These are phyloP conservation scores for Lycocerus yunnanus DNA, from an alignment of 2,888 invertebrate species.

Conservation along the genomic window DNA sequence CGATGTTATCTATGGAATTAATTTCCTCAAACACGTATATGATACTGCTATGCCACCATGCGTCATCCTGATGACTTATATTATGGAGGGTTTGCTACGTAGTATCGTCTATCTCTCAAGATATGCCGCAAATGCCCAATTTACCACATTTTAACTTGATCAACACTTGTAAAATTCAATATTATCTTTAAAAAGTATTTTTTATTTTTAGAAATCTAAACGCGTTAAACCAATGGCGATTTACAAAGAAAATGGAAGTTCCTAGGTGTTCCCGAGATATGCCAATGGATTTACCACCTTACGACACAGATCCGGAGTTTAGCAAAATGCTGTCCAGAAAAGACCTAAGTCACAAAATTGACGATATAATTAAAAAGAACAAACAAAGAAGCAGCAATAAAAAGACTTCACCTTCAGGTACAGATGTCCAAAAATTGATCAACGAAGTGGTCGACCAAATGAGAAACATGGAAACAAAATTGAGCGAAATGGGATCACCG, in stretches of 20 bases:
- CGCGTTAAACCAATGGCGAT: slow-evolving; percentile 61
- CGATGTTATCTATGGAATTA: too few relatives aligned
- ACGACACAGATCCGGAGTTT: slow-evolving; percentile 63
- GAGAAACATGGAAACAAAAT: slow-evolving; percentile 44
- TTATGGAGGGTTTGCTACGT: too few relatives aligned
- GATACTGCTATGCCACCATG: too few relatives aligned
- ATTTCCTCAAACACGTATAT: too few relatives aligned
- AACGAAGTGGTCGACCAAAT: slow-evolving; percentile 52
- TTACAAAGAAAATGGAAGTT: slow-evolving; percentile 42
- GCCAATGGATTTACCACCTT: slow-evolving; percentile 51
- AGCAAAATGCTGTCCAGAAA: slow-evolving; percentile 58
- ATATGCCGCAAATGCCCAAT: too few relatives aligned
- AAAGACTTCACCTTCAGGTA: slow-evolving; percentile 50
- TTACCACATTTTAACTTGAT: too few relatives aligned
- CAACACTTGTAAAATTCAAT: too few relatives aligned
- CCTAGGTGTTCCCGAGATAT: slow-evolving; percentile 17
- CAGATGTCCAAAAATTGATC: slow-evolving; percentile 53
- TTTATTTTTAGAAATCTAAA: slow-evolving; percentile 53
- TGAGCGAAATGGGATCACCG: slow-evolving; percentile 54
- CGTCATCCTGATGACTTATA: too few relatives aligned
- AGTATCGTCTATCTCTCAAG: too few relatives aligned
- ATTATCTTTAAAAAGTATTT: too few relatives aligned
- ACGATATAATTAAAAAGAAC: slow-evolving; percentile 36
- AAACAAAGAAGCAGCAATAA: slow-evolving; percentile 42
- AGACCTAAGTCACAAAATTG: slow-evolving; percentile 44